Evolutionary conservation across 1,140 invertebrate species (phyloP), one percentile per base, ranked within the genome.

Genomic region (Meloidogyne hapla): DNA sequence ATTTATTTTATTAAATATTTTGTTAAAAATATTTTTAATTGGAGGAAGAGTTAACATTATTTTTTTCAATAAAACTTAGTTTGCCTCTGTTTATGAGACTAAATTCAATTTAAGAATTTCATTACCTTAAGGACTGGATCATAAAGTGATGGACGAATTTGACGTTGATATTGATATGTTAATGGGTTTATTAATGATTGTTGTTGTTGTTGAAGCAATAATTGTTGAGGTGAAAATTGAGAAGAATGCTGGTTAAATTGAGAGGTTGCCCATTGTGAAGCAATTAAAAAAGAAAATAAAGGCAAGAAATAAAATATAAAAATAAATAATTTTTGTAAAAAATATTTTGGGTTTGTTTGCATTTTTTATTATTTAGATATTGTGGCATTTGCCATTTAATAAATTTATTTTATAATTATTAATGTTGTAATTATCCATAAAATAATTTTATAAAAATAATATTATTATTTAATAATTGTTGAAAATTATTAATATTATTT

Each of bases 71-170:
- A 33, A 33, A 6, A 33, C 4, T 33, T 33, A 33, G 9, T n/a
- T n/a, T n/a, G n/a, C n/a, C n/a, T n/a, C n/a, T n/a, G n/a, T n/a
- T n/a, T n/a, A 33, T 0, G 33, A 33, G 33, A 33, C 9, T 33
- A n/a, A n/a, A 33, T 33, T 33, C 5, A 56, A 56, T 18, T 48
- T 18, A 42, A 12, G 9, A 42, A 42, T 42, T 42, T 12, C 1
- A 13, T 8, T n/a, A 64, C 56, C 48, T 73, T 67, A 33, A 67
- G 65, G 18, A 67, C 6, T 1, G 65, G 65, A 42, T 67, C 65
- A n/a, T 6, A 67, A 42, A 67, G 21, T n/a, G 65, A 67, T n/a
- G 65, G 65, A 1, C 65, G n/a, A 23, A 67, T 15, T 15, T 21
- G 48, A 21, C 21, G 28, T 9, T 33, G 65, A 42, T 67, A 21